Conservation (phyloP, 2,888 invertebrate genomes). For the Gisinianus flammeolus region DNA sequence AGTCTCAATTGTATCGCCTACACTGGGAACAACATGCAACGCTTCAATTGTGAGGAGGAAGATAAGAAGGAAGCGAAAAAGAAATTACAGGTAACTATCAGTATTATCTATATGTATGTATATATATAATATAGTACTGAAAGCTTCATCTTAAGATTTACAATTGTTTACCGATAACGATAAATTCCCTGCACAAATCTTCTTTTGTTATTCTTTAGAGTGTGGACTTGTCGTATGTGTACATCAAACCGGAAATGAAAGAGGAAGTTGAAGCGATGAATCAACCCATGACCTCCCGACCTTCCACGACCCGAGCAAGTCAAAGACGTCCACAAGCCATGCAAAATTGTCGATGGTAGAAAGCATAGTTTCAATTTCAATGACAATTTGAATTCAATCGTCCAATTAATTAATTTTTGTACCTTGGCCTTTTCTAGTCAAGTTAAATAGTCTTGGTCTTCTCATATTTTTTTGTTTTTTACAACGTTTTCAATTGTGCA, state of each 20-base stretch:
- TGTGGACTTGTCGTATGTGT: constrained; percentile 44
- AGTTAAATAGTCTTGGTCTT: too few relatives aligned
- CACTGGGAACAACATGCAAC: constrained; percentile 97
- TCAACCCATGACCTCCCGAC: background rate
- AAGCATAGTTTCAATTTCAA: too few relatives aligned
- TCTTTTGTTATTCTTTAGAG: constrained; percentile 37
- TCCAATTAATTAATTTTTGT: background rate
- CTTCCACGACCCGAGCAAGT: constrained; percentile 5
- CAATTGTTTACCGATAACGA: background rate
- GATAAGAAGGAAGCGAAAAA: constrained; percentile 55
- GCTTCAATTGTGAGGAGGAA: constrained; percentile 62
- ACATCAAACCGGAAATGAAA: constrained; percentile 40
- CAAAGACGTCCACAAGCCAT: constrained; percentile 17
- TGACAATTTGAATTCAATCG: background rate
- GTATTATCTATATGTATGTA: background rate
- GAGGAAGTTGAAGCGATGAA: constrained; percentile 15
- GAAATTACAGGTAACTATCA: constrained; percentile 30
- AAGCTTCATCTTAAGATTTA: background rate
- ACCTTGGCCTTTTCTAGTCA: too few relatives aligned
- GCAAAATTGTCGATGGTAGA: constrained; percentile 19
- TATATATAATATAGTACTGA: background rate
- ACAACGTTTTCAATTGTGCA: too few relatives aligned
- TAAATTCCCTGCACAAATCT: background rate
- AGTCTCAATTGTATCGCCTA: constrained; percentile 97
- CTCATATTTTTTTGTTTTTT: too few relatives aligned